A percentile compares a stretch with the other conserved stretches of the same genome.
phyloP scores from a whole-genome alignment of 2,888 invertebrate genomes.

The Anthophora plumipes region DNA sequence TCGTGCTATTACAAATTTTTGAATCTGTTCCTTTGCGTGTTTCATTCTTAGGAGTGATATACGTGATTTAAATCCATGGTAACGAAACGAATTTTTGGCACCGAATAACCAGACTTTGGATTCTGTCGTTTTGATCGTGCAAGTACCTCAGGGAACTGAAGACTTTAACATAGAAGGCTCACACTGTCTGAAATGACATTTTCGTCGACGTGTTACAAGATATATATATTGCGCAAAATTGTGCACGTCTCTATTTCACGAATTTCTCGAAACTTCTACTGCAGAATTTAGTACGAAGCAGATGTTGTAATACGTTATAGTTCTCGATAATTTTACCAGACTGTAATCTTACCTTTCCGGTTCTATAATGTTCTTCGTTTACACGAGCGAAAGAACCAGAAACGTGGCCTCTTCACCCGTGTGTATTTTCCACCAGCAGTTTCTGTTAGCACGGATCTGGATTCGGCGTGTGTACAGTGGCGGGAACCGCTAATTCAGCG shows the following conservation, averaged over 20 bases:
- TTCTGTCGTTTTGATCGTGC: slow-evolving; percentile 6
- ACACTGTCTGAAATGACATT: neutral
- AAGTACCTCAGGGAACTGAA: neutral
- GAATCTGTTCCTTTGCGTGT: no score
- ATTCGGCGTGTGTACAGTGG: slow-evolving; percentile 15
- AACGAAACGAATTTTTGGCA: no score
- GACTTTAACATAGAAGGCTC: slow-evolving; percentile 1
- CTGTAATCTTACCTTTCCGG: neutral
- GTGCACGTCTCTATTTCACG: neutral
- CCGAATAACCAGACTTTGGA: neutral
- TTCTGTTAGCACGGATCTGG: slow-evolving; percentile 19
- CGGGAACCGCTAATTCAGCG: slow-evolving; percentile 36
- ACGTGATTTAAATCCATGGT: no score
- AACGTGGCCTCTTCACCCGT: slow-evolving; percentile 2
- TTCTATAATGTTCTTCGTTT: neutral
- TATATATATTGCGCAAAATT: neutral
- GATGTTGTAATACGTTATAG: neutral
- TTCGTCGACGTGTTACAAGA: slow-evolving; percentile 6
- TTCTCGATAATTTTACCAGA: neutral
- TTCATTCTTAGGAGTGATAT: no score
- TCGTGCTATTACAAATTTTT: no score
- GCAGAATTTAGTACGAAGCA: neutral
- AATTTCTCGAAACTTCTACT: slow-evolving; percentile 4
- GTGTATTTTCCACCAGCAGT: slow-evolving; percentile 24
- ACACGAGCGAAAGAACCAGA: slow-evolving; percentile 6